A percentile compares a stretch with the other conserved stretches of the same genome.
phyloP scores from a whole-genome alignment of 2,113 vertebrate genomes.

The Heterotis niloticus region DNA sequence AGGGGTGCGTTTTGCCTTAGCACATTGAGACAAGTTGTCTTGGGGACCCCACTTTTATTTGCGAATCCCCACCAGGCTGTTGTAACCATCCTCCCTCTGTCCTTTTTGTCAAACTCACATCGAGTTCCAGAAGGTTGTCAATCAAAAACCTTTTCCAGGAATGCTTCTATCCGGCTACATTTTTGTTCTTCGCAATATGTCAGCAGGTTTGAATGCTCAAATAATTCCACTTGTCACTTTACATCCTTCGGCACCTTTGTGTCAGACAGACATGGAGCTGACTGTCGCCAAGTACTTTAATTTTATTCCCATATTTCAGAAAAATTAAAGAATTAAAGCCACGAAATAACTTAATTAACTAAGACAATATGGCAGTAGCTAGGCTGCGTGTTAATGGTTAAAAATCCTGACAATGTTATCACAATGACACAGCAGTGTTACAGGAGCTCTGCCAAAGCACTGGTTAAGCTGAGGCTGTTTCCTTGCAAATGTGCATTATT shows the following conservation, averaged over 20 bases:
- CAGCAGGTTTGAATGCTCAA: not conserved
- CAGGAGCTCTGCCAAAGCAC: not conserved
- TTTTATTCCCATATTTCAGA: not conserved
- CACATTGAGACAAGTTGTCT: too few relatives aligned
- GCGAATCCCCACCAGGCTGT: too few relatives aligned
- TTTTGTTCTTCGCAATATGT: not conserved
- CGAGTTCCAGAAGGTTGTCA: not conserved
- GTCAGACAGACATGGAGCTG: not conserved
- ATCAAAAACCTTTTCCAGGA: not conserved
- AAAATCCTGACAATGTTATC: conserved; percentile 17
- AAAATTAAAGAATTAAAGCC: conserved; percentile 12
- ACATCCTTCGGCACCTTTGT: not conserved
- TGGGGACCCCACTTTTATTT: too few relatives aligned
- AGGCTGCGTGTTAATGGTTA: not conserved
- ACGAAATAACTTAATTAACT: not conserved
- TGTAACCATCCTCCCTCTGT: not conserved
- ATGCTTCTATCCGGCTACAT: not conserved
- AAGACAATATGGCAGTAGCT: not conserved
- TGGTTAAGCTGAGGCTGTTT: too few relatives aligned
- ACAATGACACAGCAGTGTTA: not conserved
- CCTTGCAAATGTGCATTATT: too few relatives aligned
- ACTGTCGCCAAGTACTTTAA: not conserved
- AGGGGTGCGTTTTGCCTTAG: too few relatives aligned
- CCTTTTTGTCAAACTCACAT: not conserved
- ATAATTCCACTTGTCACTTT: not conserved